These are phyloP conservation scores for Calypte anna DNA, from an alignment of 2,113 vertebrate species.

Conservation along the genomic window DNA sequence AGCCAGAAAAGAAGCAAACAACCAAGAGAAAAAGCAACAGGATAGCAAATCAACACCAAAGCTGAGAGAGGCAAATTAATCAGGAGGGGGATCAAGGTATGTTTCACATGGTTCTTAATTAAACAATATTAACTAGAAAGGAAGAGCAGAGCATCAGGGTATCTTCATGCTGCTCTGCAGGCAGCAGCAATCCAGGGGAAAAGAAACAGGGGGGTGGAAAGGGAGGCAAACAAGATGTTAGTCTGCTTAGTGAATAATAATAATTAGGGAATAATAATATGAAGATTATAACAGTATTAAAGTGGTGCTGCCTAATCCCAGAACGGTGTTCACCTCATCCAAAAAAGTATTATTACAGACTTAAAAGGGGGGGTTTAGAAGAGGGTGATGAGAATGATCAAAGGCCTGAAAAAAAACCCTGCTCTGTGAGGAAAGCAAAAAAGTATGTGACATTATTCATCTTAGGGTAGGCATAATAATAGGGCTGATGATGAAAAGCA, in stretches of 20 bases:
- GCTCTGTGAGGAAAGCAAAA: neutral
- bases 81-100: neutral
- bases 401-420: neutral
- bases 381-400: conserved; percentile 52
- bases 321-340: conserved; percentile 27
- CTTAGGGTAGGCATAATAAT: neutral
- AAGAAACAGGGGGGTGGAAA: neutral
- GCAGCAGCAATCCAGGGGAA: neutral
- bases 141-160: neutral
- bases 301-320: conserved; percentile 41
- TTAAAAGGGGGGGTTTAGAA: conserved; percentile 52
- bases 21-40: neutral
- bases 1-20: neutral
- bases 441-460: conserved; percentile 13
- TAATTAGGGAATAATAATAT: neutral
- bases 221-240: neutral
- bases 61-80: neutral
- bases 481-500: conserved; percentile 23
- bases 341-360: conserved; percentile 28
- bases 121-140: neutral
- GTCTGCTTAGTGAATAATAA: neutral
- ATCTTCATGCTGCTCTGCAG: neutral
- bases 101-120: neutral
- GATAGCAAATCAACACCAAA: neutral
- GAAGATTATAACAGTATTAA: conserved; percentile 27